Conservation (phyloP, 2,888 invertebrate genomes). For the Melitaea athalia region DNA sequence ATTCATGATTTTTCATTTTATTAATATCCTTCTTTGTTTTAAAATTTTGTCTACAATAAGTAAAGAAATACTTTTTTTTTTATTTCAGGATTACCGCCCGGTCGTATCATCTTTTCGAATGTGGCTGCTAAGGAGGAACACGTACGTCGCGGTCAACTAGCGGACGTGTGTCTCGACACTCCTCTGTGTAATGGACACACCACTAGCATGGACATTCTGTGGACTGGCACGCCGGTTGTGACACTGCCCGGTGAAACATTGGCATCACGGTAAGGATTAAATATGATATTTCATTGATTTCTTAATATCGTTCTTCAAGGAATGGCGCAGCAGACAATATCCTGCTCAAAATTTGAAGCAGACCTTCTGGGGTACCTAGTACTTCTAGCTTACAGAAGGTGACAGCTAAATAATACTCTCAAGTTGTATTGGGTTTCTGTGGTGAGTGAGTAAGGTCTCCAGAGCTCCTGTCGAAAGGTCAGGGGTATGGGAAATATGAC, state of each 20-base stretch:
- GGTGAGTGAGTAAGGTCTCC: too few relatives aligned
- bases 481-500: too few relatives aligned
- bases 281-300: background rate
- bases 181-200: slow-evolving; percentile 99
- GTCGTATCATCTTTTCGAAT: slow-evolving; percentile 97
- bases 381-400: too few relatives aligned
- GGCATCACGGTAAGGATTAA: slow-evolving; percentile 83
- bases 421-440: too few relatives aligned
- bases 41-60: background rate
- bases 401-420: too few relatives aligned
- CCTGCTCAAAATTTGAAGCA: too few relatives aligned
- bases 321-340: too few relatives aligned
- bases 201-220: slow-evolving; percentile 99
- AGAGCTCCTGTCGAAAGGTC: too few relatives aligned
- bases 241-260: slow-evolving; percentile 94
- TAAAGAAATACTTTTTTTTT: background rate
- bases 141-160: slow-evolving; percentile 97
- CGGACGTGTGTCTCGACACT: slow-evolving; percentile 99
- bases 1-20: background rate
- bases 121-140: slow-evolving; percentile 99
- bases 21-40: background rate
- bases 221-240: slow-evolving; percentile 99
- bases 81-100: slow-evolving; percentile 85
- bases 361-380: too few relatives aligned
- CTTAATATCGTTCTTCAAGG: background rate